These are phyloP conservation scores for Nixonia krombeini DNA, from an alignment of 1,140 invertebrate genomes.

Conservation along the genomic window DNA sequence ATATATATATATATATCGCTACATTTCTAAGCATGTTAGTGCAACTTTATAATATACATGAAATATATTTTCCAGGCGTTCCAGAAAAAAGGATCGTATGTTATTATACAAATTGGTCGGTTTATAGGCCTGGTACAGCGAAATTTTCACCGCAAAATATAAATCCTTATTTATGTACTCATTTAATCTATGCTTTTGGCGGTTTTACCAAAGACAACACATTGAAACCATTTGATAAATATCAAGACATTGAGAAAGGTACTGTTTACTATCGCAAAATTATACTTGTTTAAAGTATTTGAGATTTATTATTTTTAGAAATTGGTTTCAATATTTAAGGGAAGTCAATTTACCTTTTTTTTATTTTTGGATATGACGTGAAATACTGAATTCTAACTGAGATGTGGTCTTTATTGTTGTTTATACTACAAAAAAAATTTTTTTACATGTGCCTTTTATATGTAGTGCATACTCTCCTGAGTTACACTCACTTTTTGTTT, in stretches of 20 bases:
- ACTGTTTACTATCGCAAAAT: conserved; percentile 42
- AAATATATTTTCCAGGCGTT: conserved; percentile 55
- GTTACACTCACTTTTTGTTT: too few species aligned
- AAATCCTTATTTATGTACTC: conserved; percentile 95
- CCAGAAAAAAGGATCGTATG: conserved; percentile 84
- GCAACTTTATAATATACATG: too few species aligned
- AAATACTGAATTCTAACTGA: too few species aligned
- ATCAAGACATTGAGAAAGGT: conserved; percentile 96
- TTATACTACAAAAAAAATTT: too few species aligned
- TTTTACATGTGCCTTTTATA: too few species aligned
- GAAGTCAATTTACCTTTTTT: too few species aligned
- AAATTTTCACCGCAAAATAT: conserved; percentile 96
- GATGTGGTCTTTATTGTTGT: too few species aligned
- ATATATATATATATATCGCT: too few species aligned
- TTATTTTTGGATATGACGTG: too few species aligned
- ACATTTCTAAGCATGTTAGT: too few species aligned
- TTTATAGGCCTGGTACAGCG: conserved; percentile 88
- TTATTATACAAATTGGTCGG: conserved; percentile 96
- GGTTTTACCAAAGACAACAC: conserved; percentile 93
- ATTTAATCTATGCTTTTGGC: conserved; percentile 95
- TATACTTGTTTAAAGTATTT: not conserved
- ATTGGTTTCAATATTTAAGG: too few species aligned
- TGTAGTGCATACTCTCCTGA: too few species aligned
- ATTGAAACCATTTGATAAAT: conserved; percentile 93
- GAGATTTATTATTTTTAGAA: not conserved